Percentiles rank a stretch among this genome's conserved stretches.
Evolutionary conservation across 2,888 invertebrate species (phyloP).

Genomic region (Conomelus anceps): DNA sequence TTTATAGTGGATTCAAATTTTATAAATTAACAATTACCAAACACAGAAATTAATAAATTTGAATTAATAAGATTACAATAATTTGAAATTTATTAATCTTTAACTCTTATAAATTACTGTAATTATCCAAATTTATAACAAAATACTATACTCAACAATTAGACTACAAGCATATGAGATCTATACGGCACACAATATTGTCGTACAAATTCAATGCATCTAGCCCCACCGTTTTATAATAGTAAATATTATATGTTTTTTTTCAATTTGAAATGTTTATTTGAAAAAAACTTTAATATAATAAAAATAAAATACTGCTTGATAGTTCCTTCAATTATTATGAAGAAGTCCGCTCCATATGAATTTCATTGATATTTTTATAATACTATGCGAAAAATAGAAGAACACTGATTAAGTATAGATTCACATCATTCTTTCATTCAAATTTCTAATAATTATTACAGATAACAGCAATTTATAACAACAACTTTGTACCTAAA

Average conservation of each 20-base stretch:
- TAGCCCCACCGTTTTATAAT: not conserved
- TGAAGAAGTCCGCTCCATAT: not conserved
- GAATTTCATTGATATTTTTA: not conserved
- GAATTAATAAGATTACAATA: no score
- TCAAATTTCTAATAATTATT: not conserved
- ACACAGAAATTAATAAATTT: no score
- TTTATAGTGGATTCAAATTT: no score
- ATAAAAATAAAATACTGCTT: not conserved
- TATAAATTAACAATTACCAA: no score
- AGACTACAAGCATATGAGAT: no score
- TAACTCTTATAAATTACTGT: no score
- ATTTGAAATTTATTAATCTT: no score
- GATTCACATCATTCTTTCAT: not conserved
- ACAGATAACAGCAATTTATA: not conserved
- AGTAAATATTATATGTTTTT: not conserved
- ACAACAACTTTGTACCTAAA: not conserved
- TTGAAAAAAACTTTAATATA: not conserved
- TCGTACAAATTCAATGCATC: not conserved
- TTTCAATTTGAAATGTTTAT: not conserved
- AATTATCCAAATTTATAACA: no score
- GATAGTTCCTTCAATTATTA: not conserved
- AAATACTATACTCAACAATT: no score
- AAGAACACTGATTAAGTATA: not conserved
- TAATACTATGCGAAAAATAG: not conserved
- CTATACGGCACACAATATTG: no score